These are phyloP conservation scores for Ia io DNA, from an alignment of 2,113 vertebrate species.

Conservation along the genomic window DNA sequence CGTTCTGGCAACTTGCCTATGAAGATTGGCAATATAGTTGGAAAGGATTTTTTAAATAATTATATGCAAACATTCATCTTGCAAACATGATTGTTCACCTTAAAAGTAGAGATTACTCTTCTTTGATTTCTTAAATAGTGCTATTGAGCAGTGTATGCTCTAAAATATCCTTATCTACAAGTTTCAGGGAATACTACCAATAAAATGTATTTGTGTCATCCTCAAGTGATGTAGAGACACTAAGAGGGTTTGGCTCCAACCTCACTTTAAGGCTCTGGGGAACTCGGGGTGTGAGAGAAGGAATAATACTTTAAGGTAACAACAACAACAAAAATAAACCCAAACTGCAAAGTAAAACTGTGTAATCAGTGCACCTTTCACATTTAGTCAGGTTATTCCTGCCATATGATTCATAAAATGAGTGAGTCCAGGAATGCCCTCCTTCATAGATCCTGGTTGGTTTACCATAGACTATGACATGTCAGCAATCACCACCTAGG, in stretches of 20 bases:
- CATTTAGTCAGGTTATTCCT: not conserved
- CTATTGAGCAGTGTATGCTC: not conserved
- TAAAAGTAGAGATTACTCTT: not conserved
- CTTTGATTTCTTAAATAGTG: not conserved
- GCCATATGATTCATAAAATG: not conserved
- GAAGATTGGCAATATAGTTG: not conserved
- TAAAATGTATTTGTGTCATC: not conserved
- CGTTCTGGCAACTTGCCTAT: conserved; percentile 32
- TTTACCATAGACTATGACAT: not conserved
- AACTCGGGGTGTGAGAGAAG: not conserved
- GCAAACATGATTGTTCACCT: not conserved
- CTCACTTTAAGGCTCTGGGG: not conserved
- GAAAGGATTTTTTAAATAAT: conserved; percentile 29
- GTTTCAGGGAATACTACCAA: not conserved
- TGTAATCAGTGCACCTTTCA: not conserved
- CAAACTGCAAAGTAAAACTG: not conserved
- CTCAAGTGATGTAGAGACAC: not conserved
- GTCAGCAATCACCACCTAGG: not conserved
- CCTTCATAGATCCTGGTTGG: not conserved
- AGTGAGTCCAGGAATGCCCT: not conserved
- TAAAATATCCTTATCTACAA: not conserved
- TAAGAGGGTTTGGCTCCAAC: not conserved
- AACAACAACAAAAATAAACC: not conserved
- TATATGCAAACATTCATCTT: not conserved
- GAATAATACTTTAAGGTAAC: not conserved